Evolutionary conservation across 2,113 vertebrate genomes (phyloP).

Genomic region (Leptobrachium leishanense): DNA sequence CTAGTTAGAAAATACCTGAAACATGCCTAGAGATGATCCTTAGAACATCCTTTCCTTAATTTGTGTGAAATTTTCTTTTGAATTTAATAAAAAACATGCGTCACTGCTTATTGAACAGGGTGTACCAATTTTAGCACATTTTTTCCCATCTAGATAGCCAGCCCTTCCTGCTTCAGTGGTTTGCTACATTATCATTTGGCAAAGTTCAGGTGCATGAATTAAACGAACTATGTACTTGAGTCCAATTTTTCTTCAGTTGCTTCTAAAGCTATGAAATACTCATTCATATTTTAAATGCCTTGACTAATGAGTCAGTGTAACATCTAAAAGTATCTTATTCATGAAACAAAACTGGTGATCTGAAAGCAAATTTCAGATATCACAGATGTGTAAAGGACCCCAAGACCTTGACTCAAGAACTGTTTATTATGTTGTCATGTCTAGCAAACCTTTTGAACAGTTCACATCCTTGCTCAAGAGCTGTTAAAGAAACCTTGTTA

Average conservation of each 20-base stretch:
- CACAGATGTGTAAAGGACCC: slow-evolving; percentile 23
- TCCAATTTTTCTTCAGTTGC: not conserved
- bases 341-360: slow-evolving; percentile 19
- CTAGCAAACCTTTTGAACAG: slow-evolving; percentile 11
- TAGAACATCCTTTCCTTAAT: too few species aligned
- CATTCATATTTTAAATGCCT: slow-evolving; percentile 17
- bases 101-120: too few species aligned
- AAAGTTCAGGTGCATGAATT: not conserved
- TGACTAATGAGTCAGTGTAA: slow-evolving; percentile 15
- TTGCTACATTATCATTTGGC: not conserved
- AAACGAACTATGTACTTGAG: slow-evolving; percentile 9
- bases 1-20: too few species aligned
- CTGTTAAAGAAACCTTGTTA: slow-evolving; percentile 8
- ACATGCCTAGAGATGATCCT: too few species aligned
- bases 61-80: too few species aligned
- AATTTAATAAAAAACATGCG: too few species aligned
- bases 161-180: not conserved
- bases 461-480: not conserved
- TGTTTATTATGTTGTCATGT: not conserved
- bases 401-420: not conserved
- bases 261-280: slow-evolving; percentile 1
- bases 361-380: slow-evolving; percentile 17
- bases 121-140: too few species aligned
- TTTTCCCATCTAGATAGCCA: not conserved
- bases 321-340: slow-evolving; percentile 24